Evolutionary conservation across 2,797 vertebrate genomes (phyloP).

Genomic region (Coregonus suidteri): DNA sequence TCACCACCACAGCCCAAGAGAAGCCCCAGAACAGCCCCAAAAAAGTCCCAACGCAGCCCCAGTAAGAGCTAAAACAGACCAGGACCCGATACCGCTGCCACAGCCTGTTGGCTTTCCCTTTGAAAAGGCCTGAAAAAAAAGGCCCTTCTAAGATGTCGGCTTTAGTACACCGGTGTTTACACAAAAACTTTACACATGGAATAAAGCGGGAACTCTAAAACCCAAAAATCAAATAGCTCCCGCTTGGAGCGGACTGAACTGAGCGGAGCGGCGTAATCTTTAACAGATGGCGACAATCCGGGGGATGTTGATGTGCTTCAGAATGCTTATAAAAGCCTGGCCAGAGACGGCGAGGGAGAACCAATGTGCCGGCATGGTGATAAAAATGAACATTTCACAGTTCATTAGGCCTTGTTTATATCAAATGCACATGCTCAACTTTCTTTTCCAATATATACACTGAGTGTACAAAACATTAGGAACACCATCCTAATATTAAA

Average conservation of each 20-base stretch:
- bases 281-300: constrained; percentile 74
- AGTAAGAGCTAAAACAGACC: constrained; percentile 65
- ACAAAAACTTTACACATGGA: constrained; percentile 74
- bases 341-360: constrained; percentile 62
- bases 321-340: constrained; percentile 58
- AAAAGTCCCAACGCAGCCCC: constrained; percentile 7
- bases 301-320: constrained; percentile 65
- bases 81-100: constrained; percentile 41
- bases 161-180: constrained; percentile 76
- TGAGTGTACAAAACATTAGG: no score
- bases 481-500: no score
- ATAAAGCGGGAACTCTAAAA: constrained; percentile 62
- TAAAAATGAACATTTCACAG: constrained; percentile 70
- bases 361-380: constrained; percentile 49
- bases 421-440: constrained; percentile 61
- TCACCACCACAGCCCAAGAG: constrained; percentile 57
- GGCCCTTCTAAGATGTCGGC: constrained; percentile 64
- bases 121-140: constrained; percentile 51
- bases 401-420: constrained; percentile 67
- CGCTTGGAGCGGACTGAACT: constrained; percentile 40
- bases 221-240: constrained; percentile 69
- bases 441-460: constrained; percentile 36
- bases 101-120: constrained; percentile 51
- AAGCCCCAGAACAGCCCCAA: background rate
- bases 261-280: constrained; percentile 62